Evolutionary conservation across 2,113 vertebrate genomes (phyloP), one percentile per base, ranked within the genome.

Genomic region (Acrocephalus kingi): DNA sequence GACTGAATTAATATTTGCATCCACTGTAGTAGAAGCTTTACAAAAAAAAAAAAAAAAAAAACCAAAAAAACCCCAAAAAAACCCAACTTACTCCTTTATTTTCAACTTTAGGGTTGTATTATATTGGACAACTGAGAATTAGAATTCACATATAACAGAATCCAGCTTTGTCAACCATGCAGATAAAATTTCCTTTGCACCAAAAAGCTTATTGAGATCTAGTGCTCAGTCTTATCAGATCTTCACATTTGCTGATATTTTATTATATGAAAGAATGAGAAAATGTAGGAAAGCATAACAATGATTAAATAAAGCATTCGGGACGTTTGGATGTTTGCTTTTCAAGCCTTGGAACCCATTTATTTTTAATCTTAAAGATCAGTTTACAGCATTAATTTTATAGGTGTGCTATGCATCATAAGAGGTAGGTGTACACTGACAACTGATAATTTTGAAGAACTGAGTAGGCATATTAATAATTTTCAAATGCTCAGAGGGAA

Each of bases 351-450:
- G 39, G 43, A 94, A 91, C 16, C 19, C 63, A 37, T 61, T 77
- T 52, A 13, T 37, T 68, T 77, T 61, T 59, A 45, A 59, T 59
- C 27, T 37, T 45, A 39, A 87, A 87, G 71, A 90, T 74, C 48
- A 58, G 48, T 90, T 90, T 93, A 77, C 82, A 88, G 43, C 37
- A 83, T 64, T 81, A 63, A 62, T 64, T 92, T 93, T 75, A 75
- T 13, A 95, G 21, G 41, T 16, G 10, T 19, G 61, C 27, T 30
- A 52, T 61, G 31, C 61, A 94, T 84, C 68, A 64, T 61, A 63
- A 90, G 48, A 80, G 2, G 75, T 86, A 62, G 78, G 67, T 84
- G 85, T 88, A 63, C 31, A 20, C 0, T 79, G 95, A 76, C 52
- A 94, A 71, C 39, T 83, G 68, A 78, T 77, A 78, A 85, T 88